These are phyloP conservation scores for Montipora foliosa DNA, from an alignment of 64 coral and sea anemone genomes.

Conservation along the genomic window DNA sequence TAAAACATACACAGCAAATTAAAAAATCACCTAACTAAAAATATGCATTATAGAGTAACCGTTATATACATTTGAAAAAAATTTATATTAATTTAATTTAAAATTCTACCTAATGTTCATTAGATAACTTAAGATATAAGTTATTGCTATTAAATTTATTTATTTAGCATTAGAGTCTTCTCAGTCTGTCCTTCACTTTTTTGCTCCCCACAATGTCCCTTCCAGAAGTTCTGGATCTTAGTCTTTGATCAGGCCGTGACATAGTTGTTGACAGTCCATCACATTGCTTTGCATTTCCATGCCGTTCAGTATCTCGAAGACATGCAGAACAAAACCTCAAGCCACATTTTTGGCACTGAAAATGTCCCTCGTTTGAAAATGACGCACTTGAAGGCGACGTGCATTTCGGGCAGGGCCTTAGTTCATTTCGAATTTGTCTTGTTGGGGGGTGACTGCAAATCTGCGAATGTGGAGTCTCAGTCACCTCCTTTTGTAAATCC, in stretches of 20 bases:
- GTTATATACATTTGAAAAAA: background rate
- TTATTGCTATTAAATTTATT: background rate
- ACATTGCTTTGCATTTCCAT: background rate
- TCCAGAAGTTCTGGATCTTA: background rate
- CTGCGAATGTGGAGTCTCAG: background rate
- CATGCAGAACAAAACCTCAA: conserved; percentile 45
- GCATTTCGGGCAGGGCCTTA: conserved; percentile 63
- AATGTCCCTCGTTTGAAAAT: conserved; percentile 4
- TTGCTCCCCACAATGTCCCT: conserved; percentile 50
- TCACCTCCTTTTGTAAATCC: background rate
- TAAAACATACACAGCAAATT: background rate
- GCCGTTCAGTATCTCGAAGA: conserved; percentile 7
- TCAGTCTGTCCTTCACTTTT: conserved; percentile 1
- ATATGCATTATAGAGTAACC: background rate
- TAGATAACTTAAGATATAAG: background rate
- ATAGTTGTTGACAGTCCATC: background rate
- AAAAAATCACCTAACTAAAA: conserved; percentile 33
- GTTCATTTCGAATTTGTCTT: background rate
- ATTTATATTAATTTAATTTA: background rate
- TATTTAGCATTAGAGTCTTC: background rate
- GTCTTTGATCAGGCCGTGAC: background rate
- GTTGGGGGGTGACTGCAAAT: background rate
- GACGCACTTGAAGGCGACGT: conserved; percentile 44
- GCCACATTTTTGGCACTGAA: conserved; percentile 64
- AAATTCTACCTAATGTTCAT: background rate